phyloP scores from a whole-genome alignment of 1,140 invertebrate species.

The Brachionus asplanchnoidis region DNA sequence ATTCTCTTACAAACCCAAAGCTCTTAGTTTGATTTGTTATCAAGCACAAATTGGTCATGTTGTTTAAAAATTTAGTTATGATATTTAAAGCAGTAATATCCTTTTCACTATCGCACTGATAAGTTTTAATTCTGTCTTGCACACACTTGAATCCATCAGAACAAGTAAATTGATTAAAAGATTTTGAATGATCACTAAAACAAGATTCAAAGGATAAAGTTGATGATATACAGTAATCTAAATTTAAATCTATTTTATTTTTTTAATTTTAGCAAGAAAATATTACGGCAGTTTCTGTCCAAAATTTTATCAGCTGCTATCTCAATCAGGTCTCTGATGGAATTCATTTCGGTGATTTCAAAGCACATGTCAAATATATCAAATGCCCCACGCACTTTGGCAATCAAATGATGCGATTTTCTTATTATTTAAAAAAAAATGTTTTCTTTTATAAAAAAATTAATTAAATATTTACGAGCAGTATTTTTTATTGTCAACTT shows the following conservation, averaged over 20 bases:
- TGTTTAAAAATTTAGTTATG: not conserved
- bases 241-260: not conserved
- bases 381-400: not conserved
- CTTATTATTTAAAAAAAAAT: not conserved
- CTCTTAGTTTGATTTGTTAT: not conserved
- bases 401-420: slow-evolving; percentile 27
- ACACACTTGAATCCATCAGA: not conserved
- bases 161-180: not conserved
- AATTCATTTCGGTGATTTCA: slow-evolving; percentile 14
- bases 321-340: not conserved
- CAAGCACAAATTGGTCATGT: not conserved
- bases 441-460: not conserved
- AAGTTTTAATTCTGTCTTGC: slow-evolving; percentile 5
- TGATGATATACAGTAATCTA: slow-evolving; percentile 26
- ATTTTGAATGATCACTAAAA: not conserved
- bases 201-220: not conserved
- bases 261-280: not conserved
- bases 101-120: not conserved
- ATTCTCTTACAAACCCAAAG: not conserved
- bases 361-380: slow-evolving; percentile 33
- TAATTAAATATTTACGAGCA: slow-evolving; percentile 10
- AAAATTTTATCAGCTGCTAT: not conserved
- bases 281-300: slow-evolving; percentile 28
- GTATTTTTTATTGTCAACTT: slow-evolving; percentile 39
- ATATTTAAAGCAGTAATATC: not conserved